A percentile compares a stretch with the other conserved stretches of the same genome.
phyloP scores from a whole-genome alignment of 2,113 vertebrate species.

The Mus spicilegus region DNA sequence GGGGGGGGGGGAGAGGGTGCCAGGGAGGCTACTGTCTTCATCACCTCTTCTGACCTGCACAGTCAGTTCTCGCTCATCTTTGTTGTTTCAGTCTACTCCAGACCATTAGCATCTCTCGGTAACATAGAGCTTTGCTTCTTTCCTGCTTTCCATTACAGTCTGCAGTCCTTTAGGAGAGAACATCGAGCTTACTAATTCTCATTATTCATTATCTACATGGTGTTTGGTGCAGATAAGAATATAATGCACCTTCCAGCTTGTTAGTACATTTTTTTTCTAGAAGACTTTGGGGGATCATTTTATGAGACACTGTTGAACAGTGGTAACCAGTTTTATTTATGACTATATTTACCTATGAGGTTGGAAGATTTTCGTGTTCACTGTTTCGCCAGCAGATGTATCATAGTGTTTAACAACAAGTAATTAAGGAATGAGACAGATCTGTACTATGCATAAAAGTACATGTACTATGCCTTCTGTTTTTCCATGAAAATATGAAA shows the following conservation, averaged over 20 bases:
- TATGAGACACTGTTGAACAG: not conserved
- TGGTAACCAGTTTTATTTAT: constrained; percentile 16
- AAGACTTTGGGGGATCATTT: not conserved
- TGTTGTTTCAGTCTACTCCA: not conserved
- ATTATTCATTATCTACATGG: not conserved
- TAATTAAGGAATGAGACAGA: not conserved
- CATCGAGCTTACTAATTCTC: not conserved
- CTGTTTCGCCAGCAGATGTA: not conserved
- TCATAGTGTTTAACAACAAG: not conserved
- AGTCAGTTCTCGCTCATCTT: not conserved
- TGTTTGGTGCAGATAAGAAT: not conserved
- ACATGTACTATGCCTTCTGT: not conserved
- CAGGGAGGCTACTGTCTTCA: not conserved
- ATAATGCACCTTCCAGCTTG: not conserved
- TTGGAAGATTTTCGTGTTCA: not conserved
- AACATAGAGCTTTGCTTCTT: not conserved
- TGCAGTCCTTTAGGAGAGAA: not conserved
- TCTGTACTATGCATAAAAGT: not conserved
- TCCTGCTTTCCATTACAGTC: not conserved
- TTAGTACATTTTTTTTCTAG: not conserved
- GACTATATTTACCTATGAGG: not conserved
- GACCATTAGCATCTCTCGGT: not conserved
- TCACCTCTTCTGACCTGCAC: no score
- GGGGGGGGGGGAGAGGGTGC: not conserved
- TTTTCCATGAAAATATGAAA: constrained; percentile 44